A percentile compares a stretch with the other conserved stretches of the same genome.
Conservation (phyloP, 2,113 vertebrate genomes). For the Himantopus leucocephalus region DNA sequence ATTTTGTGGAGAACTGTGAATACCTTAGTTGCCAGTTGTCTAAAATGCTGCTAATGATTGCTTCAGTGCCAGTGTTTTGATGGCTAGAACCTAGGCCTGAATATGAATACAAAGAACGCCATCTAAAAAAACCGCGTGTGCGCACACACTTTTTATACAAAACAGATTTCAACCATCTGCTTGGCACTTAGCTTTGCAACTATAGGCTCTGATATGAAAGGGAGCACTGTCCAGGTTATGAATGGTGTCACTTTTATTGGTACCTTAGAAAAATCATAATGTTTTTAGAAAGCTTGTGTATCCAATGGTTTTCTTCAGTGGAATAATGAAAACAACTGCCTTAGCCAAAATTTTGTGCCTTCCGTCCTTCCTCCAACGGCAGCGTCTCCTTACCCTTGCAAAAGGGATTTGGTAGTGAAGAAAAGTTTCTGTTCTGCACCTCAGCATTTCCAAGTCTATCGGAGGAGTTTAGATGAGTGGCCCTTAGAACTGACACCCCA, state of each 20-base stretch:
- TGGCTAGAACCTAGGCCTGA: constrained; percentile 76
- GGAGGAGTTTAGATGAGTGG: constrained; percentile 46
- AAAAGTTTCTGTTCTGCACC: constrained; percentile 53
- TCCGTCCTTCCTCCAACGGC: background rate
- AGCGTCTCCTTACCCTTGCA: constrained; percentile 22
- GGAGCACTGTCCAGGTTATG: constrained; percentile 78
- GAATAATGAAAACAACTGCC: constrained; percentile 63
- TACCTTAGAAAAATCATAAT: constrained; percentile 70
- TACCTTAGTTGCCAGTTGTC: constrained; percentile 80
- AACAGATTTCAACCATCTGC: constrained; percentile 83
- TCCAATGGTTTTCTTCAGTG: constrained; percentile 62
- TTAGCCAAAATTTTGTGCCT: constrained; percentile 61
- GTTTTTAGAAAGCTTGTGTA: constrained; percentile 53
- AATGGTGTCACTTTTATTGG: constrained; percentile 74
- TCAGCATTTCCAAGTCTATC: constrained; percentile 67
- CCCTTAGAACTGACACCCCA: constrained; percentile 70
- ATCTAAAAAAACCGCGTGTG: constrained; percentile 50
- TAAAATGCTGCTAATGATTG: constrained; percentile 75
- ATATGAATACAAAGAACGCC: constrained; percentile 78
- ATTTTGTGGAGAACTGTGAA: constrained; percentile 74
- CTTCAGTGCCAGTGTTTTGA: constrained; percentile 77
- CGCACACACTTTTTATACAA: constrained; percentile 74
- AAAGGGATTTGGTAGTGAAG: constrained; percentile 9
- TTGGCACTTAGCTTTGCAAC: constrained; percentile 73
- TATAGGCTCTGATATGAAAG: constrained; percentile 78